Conservation (phyloP, 1,140 invertebrate species). For the Formica selysi region DNA sequence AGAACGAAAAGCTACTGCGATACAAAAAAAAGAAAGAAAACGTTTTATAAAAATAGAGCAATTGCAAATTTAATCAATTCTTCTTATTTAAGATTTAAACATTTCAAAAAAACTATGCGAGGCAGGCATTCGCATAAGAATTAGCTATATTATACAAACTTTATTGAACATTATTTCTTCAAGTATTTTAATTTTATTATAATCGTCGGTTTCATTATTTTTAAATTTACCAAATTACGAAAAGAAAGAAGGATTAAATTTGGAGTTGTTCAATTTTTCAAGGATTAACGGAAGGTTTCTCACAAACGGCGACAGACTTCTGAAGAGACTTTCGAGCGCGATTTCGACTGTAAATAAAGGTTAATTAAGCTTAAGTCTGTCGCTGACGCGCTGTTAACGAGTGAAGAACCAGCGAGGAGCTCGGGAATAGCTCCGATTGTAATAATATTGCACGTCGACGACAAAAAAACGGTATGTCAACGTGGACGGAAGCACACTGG, state of each 20-base stretch:
- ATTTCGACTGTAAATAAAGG: conserved; percentile 73
- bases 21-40: conserved; percentile 4
- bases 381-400: conserved; percentile 60
- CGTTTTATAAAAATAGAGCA: conserved; percentile 25
- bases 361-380: conserved; percentile 71
- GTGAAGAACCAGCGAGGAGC: conserved; percentile 7
- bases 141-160: not conserved
- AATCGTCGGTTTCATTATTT: not conserved
- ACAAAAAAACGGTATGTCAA: conserved; percentile 58
- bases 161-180: not conserved
- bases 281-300: conserved; percentile 22
- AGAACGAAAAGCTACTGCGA: conserved; percentile 4
- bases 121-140: conserved; percentile 36
- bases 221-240: conserved; percentile 3
- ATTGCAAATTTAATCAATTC: conserved; percentile 38
- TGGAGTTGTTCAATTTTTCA: conserved; percentile 51
- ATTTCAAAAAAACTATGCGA: conserved; percentile 7
- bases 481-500: conserved; percentile 72
- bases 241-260: conserved; percentile 40
- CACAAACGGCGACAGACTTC: not conserved
- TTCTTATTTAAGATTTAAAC: not conserved
- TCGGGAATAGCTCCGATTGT: conserved; percentile 53
- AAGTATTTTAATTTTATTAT: conserved; percentile 11
- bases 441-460: conserved; percentile 68
- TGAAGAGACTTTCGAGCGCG: conserved; percentile 15